Conservation (phyloP, 2,113 vertebrate species). For the Microtus pennsylvanicus region DNA sequence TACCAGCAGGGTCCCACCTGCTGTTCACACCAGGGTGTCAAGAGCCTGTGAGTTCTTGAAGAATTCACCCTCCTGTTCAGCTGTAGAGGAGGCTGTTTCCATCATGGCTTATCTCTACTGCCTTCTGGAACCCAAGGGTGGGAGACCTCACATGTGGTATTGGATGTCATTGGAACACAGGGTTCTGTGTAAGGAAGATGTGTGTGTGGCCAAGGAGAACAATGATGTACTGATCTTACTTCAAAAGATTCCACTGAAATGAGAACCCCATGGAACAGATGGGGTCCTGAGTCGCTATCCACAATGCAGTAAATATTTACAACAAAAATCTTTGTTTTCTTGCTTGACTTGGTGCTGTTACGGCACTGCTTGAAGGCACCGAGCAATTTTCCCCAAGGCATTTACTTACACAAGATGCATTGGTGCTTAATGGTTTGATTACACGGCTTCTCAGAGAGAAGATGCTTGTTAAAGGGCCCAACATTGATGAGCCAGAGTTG, state of each 20-base stretch:
- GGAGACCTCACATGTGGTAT: conserved; percentile 2
- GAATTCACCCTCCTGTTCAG: background rate
- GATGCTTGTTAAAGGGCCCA: background rate
- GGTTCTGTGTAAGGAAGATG: conserved; percentile 67
- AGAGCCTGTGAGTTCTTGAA: background rate
- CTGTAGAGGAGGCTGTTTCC: background rate
- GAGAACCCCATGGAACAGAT: conserved; percentile 59
- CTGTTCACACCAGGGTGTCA: background rate
- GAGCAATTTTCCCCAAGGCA: conserved; percentile 54
- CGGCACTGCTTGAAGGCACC: conserved; percentile 36
- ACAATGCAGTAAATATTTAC: conserved; percentile 68
- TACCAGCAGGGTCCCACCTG: background rate
- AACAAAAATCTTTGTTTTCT: conserved; percentile 56
- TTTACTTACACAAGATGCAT: conserved; percentile 55
- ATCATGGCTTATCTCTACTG: conserved; percentile 29
- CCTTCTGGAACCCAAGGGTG: conserved; percentile 64
- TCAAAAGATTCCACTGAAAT: conserved; percentile 57
- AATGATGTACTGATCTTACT: conserved; percentile 53
- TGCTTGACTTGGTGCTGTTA: conserved; percentile 53
- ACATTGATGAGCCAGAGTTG: background rate
- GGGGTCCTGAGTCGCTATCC: conserved; percentile 12
- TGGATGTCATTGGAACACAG: conserved; percentile 28
- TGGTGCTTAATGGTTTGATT: conserved; percentile 42
- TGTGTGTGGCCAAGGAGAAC: conserved; percentile 2
- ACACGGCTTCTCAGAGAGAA: conserved; percentile 22